Percentiles rank a stretch among this genome's conserved stretches.
phyloP scores from a whole-genome alignment of 37 sponge, comb jelly and placozoan genomes.

The Diacarnus erythraeanus region DNA sequence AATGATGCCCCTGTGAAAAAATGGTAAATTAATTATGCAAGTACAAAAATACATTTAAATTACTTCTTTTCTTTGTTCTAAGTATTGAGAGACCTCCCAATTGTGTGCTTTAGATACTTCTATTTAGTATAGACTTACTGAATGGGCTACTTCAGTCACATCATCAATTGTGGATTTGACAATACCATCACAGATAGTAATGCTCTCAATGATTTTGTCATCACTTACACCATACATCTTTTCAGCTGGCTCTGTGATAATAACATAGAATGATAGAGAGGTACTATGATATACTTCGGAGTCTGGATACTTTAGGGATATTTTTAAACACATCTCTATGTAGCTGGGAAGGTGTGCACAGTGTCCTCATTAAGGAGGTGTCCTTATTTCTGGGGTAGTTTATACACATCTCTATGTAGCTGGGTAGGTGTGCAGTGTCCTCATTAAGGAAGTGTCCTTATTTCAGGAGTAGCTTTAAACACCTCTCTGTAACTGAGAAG shows the following conservation, averaged over 20 bases:
- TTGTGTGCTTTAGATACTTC: too few species aligned
- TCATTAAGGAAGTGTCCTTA: neutral
- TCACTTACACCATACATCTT: neutral
- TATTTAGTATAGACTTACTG: neutral
- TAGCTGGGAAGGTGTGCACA: neutral
- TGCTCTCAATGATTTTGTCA: conserved; percentile 10
- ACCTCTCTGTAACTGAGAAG: neutral
- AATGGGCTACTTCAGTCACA: neutral
- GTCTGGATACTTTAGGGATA: too few species aligned
- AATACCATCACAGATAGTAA: neutral
- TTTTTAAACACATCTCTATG: too few species aligned
- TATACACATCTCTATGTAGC: too few species aligned
- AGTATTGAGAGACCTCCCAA: too few species aligned
- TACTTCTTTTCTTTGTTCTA: too few species aligned
- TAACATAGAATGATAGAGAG: too few species aligned
- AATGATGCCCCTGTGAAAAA: conserved; percentile 34
- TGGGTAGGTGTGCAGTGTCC: neutral
- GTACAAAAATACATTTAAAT: too few species aligned
- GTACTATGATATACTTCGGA: too few species aligned
- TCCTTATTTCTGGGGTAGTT: neutral
- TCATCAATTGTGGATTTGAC: conserved; percentile 22
- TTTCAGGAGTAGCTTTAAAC: neutral
- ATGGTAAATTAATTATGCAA: too few species aligned
- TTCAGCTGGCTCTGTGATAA: conserved; percentile 2
- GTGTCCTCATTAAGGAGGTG: neutral